Evolutionary conservation across 1,140 invertebrate genomes (phyloP).

Genomic region (Drosophila kikkawai): DNA sequence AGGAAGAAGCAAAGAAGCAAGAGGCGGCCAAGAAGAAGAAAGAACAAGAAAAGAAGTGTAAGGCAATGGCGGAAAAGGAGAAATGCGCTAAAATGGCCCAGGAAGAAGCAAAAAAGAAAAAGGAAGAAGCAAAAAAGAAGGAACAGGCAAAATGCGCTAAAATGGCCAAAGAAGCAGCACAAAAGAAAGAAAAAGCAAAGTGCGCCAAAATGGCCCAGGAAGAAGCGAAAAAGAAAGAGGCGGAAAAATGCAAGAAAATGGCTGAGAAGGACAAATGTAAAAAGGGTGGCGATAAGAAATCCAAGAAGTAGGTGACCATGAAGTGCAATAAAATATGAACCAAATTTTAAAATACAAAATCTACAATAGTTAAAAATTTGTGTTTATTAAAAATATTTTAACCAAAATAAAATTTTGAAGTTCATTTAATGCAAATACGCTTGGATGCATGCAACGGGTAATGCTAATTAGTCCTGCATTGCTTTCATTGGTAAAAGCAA

Average conservation of each 20-base stretch:
- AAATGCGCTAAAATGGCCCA: too few relatives aligned
- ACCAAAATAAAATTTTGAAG: too few relatives aligned
- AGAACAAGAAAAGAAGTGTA: not conserved
- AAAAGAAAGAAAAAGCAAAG: not conserved
- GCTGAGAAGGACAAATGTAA: not conserved
- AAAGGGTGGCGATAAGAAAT: too few relatives aligned
- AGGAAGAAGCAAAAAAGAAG: not conserved
- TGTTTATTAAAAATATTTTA: too few relatives aligned
- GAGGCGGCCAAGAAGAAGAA: not conserved
- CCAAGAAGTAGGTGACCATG: too few relatives aligned
- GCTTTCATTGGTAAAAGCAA: too few relatives aligned
- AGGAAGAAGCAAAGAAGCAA: not conserved
- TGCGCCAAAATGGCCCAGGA: not conserved
- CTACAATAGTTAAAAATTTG: too few relatives aligned
- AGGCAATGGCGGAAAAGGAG: not conserved
- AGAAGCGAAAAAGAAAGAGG: not conserved
- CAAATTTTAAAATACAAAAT: too few relatives aligned
- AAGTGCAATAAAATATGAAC: too few relatives aligned
- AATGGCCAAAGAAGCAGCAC: not conserved
- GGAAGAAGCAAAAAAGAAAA: not conserved
- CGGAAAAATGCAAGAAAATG: not conserved
- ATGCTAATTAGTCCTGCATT: too few relatives aligned
- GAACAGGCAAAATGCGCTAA: not conserved
- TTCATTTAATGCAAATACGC: too few relatives aligned
- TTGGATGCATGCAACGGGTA: too few relatives aligned